Evolutionary conservation across 2,797 vertebrate species (phyloP), one percentile per base, ranked within the genome.

Genomic region (Tamandua tetradactyla): DNA sequence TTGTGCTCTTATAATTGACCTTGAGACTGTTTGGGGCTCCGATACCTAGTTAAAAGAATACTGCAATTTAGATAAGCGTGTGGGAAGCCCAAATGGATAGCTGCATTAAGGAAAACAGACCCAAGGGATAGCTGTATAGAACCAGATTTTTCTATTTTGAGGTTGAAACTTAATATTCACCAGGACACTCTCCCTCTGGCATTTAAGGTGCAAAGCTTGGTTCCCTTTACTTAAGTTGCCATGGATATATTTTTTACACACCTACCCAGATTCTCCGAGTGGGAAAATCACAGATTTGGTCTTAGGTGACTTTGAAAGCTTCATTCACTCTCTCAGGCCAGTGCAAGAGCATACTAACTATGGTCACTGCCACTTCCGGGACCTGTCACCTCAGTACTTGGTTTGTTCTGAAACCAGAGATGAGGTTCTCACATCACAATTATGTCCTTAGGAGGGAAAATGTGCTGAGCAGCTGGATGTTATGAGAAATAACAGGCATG

Each of bases 171-270:
- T 75, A 69, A 14, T 88, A 64, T 85, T n/a, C 64, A 69, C 2
- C 3, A 35, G 32, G 55, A 78, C 1, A 25, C 37, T 80, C 18
- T 44, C 12, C 15, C 20, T 1, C 4, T 83, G 59, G 5, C 69
- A 79, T 74, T 82, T n/a, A 49, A 32, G 27, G 64, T 55, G 57
- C 59, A 78, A 90, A 88, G 13, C 3, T 25, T 64, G 2, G 32
- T 78, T 92, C 68, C 87, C 87, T 87, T 78, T 15, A 44, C 25
- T 37, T 40, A 57, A 75, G n/a, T 68, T 84, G 35, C 86, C 93
- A 1, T 71, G 10, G 40, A 12, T 64, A 25, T 18, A 9, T 64
- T 30, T 69, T 61, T 75, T n/a, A 69, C 4, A 22, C 40, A 78
- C 13, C 44, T 91, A 20, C 71, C 47, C 42, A n/a, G 40, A 89